These are phyloP conservation scores for Hylaeus anthracinus DNA, from an alignment of 1,140 invertebrate species.

Conservation along the genomic window DNA sequence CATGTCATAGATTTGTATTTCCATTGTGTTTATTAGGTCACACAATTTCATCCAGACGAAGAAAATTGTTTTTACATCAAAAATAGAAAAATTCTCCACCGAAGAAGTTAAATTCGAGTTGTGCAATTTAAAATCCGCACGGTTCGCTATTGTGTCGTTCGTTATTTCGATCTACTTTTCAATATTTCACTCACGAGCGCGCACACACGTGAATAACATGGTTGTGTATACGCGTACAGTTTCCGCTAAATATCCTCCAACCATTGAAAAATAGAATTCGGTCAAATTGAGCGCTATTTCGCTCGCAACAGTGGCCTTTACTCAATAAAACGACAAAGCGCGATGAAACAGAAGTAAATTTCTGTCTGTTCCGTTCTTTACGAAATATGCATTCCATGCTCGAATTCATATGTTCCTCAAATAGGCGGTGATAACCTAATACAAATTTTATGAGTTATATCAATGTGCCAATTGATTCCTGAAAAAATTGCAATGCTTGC, in stretches of 20 bases:
- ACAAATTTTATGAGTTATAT: too few relatives aligned
- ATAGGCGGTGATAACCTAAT: not conserved
- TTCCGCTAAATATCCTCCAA: not conserved
- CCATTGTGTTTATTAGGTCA: too few relatives aligned
- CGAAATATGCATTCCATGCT: not conserved
- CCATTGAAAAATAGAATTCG: not conserved
- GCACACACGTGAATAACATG: not conserved
- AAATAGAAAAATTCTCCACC: too few relatives aligned
- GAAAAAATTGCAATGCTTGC: too few relatives aligned
- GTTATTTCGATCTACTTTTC: constrained; percentile 23
- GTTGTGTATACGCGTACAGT: not conserved
- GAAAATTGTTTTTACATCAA: too few relatives aligned
- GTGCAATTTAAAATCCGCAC: not conserved
- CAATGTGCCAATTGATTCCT: too few relatives aligned
- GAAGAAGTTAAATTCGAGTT: not conserved
- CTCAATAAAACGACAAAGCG: constrained; percentile 3
- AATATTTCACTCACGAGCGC: not conserved
- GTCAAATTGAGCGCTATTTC: not conserved
- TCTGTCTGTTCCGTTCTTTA: not conserved
- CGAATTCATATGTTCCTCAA: not conserved
- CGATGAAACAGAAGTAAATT: not conserved
- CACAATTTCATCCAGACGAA: too few relatives aligned
- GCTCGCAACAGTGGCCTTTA: not conserved
- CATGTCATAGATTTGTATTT: too few relatives aligned
- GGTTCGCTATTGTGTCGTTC: not conserved